Base-by-base conservation (phyloP, 2,113 vertebrate species). In the Merops nubicus region DNA sequence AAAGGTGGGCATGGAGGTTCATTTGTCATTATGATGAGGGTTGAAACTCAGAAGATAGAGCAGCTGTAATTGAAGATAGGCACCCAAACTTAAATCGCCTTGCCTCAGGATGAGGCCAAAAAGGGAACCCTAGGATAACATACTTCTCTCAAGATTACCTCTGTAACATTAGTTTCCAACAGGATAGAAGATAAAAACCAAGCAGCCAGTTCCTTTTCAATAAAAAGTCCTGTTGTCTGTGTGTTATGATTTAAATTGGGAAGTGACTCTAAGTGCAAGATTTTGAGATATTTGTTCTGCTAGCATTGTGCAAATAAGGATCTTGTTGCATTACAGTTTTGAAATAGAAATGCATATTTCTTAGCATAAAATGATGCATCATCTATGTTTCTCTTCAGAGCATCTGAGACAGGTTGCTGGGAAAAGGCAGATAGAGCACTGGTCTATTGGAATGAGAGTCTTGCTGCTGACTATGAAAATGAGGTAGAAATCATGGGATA, bases 1-100 rank as follows among this genome's bases (percentile, higher is more conserved):
- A 94, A 95, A 91, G 85, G 96, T 97, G 89, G 97, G 93, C 91
- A 96, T 40, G 69, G 88, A 96, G 59, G 88, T 88, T 96, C 79
- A 42, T 80, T 93, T 95, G 84, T 89, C 92, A 85, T 95, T 92
- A 83, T 50, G 74, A 36, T 11, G 33, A 96, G 73, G 90, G 70
- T 18, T 92, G 92, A 91, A 94, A 97, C 48, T 77, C 79, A 51
- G 62, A 74, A 91, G 83, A 84, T 40, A 72, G 56, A 82, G 31
- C 21, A 60, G 31, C 76, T 84, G 36, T 86, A 89, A 92, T 23
- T 75, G 67, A 36, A 95, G 73, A 77, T 22, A 89, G 91, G 73
- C 36, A 87, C 33, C n/a, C 73, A 81, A 75, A 72, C 15, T 60
- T 70, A 63, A 92, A 72, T 67, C 56, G 62, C 50, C 47, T 90